Conservation (phyloP, 2,113 vertebrate genomes). For the Neogale vison region DNA sequence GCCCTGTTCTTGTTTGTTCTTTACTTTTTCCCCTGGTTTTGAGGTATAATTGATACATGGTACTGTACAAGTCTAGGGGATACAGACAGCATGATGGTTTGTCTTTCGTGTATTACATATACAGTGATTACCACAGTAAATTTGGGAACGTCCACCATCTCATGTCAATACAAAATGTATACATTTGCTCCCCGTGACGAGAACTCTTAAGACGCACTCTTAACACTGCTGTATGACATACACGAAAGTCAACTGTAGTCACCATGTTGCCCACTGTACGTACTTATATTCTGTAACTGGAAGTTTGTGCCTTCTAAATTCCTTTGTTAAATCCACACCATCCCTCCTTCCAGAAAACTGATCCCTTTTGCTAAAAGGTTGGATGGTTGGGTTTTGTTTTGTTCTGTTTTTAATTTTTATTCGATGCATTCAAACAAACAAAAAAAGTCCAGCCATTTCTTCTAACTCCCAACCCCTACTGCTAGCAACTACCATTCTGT, state of each 20-base stretch:
- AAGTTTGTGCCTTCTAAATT: background rate
- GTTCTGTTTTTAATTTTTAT: background rate
- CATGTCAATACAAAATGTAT: background rate
- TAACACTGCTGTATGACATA: background rate
- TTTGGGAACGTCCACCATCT: background rate
- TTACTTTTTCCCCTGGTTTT: background rate
- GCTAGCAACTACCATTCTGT: background rate
- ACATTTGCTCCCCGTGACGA: background rate
- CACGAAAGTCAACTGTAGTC: background rate
- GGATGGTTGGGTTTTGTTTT: background rate
- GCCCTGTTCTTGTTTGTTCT: too few relatives aligned
- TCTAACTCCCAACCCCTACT: background rate
- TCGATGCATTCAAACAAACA: background rate
- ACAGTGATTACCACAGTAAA: background rate
- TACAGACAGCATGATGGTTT: background rate
- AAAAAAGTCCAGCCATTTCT: background rate
- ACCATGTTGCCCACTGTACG: background rate
- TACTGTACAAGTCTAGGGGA: background rate
- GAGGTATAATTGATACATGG: background rate
- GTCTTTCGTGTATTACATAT: background rate
- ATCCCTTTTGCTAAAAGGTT: background rate
- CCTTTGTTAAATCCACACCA: background rate
- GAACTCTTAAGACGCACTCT: background rate
- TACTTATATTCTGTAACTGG: background rate
- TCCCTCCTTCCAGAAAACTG: background rate